These are phyloP conservation scores for Pteronotus mesoamericanus DNA, from an alignment of 2,797 vertebrate genomes.

Conservation along the genomic window DNA sequence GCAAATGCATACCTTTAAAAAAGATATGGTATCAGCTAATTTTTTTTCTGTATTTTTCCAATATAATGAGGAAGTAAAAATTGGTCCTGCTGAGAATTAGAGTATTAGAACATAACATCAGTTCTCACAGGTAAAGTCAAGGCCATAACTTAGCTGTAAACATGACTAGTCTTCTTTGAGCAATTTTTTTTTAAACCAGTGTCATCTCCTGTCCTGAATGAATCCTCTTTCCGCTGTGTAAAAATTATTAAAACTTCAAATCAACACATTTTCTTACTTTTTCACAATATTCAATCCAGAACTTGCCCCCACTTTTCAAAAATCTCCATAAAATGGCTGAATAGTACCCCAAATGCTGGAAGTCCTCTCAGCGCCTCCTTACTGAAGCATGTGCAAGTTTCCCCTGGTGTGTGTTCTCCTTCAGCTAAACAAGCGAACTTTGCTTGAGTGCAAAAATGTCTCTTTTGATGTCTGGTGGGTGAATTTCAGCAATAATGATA, in stretches of 20 bases:
- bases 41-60: neutral
- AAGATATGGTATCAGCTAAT: neutral
- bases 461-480: neutral
- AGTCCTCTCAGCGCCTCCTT: neutral
- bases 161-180: neutral
- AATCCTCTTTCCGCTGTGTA: neutral
- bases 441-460: neutral
- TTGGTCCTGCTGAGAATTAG: neutral
- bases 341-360: neutral
- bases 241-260: neutral
- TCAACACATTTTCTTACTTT: neutral
- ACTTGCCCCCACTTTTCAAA: neutral
- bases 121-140: neutral
- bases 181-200: neutral
- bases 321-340: neutral
- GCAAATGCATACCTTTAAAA: neutral
- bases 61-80: neutral
- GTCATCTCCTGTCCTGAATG: neutral
- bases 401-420: neutral
- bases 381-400: neutral
- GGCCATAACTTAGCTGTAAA: neutral
- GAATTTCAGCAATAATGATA: neutral
- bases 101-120: neutral
- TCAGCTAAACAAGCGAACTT: neutral
- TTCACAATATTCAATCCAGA: neutral